Evolutionary conservation across 2,113 vertebrate genomes (phyloP), one percentile per base, ranked within the genome.

Genomic region (Pseudopipra pipra): DNA sequence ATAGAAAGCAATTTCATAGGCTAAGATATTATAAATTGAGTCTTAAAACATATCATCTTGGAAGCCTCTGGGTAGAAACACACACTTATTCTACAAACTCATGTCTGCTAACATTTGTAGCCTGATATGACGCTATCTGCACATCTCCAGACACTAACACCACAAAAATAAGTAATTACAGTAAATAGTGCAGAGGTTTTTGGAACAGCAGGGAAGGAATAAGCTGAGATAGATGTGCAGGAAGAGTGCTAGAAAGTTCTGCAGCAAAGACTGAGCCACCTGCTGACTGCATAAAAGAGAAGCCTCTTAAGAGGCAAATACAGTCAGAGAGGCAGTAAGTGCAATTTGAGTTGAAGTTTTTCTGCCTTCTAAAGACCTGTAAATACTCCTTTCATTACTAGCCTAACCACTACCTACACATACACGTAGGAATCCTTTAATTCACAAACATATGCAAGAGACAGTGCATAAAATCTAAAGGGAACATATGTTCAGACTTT

Each of bases 121-220:
- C 65, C 61, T 67, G 37, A 88, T 66, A 35, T 83, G 79, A 77
- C 27, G 16, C 85, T 79, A 37, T 56, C 43, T 86, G 68, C 55
- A 91, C 77, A 86, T 83, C 76, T 90, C 65, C 37, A 92, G 51
- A 41, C 79, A 74, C 56, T 49, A 67, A 71, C 37, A 75, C 21
- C 35, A 75, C 52, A 92, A 86, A 96, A 94, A 44, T 84, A 90
- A 96, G 43, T 71, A 84, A 96, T 88, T 86, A 77, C 17, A 81
- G 61, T 80, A 96, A 93, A 93, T 83, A 94, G 91, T 74, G 59
- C 9, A 90, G 63, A 77, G 35, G 11, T 1, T 28, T 91, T 66
- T 46, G 30, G 75, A 91, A 63, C 82, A 85, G 85, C 87, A 83
- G 78, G 55, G n/a, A 93, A 30, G 55, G 74, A 95, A 71, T 74